These are phyloP conservation scores for Marcusenius ussheri DNA, from an alignment of 2,113 vertebrate genomes.

Conservation along the genomic window DNA sequence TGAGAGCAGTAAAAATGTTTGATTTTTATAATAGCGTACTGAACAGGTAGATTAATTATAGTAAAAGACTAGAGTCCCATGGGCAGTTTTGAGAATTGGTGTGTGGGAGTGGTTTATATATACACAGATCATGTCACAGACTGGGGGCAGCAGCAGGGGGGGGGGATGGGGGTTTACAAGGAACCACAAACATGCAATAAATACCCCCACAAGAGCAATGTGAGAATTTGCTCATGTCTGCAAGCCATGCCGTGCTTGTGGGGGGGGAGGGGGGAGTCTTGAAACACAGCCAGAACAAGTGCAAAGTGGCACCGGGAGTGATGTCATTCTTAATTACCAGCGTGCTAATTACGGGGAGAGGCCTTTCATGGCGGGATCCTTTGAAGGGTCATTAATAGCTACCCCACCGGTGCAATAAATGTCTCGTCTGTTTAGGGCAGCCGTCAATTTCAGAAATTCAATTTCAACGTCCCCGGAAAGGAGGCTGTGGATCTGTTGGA, in stretches of 20 bases:
- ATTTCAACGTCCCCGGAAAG: not conserved
- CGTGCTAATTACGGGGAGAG: conserved; percentile 64
- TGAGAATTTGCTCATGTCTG: conserved; percentile 18
- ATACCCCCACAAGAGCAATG: conserved; percentile 25
- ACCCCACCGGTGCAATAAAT: conserved; percentile 54
- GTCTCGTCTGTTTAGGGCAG: conserved; percentile 64
- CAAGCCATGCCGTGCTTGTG: conserved; percentile 13
- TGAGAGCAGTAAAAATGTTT: not conserved
- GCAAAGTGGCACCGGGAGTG: conserved; percentile 55
- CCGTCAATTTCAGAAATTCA: conserved; percentile 23
- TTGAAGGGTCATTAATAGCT: conserved; percentile 63
- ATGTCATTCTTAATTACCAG: conserved; percentile 65
- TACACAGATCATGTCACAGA: not conserved
- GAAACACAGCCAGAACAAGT: conserved; percentile 58
- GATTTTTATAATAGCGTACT: not conserved
- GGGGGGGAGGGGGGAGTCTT: conserved; percentile 31
- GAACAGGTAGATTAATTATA: conserved; percentile 10
- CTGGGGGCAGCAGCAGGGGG: not conserved
- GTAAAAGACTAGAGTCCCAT: not conserved
- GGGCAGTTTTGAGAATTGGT: not conserved
- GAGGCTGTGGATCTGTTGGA: not conserved
- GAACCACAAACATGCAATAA: not conserved
- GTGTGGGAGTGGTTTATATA: not conserved
- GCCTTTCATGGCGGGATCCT: conserved; percentile 56
- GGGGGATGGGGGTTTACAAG: not conserved